A percentile compares a stretch with the other conserved stretches of the same genome.
Evolutionary conservation across 2,797 vertebrate species (phyloP).

Genomic region (Sebastes nivosus): DNA sequence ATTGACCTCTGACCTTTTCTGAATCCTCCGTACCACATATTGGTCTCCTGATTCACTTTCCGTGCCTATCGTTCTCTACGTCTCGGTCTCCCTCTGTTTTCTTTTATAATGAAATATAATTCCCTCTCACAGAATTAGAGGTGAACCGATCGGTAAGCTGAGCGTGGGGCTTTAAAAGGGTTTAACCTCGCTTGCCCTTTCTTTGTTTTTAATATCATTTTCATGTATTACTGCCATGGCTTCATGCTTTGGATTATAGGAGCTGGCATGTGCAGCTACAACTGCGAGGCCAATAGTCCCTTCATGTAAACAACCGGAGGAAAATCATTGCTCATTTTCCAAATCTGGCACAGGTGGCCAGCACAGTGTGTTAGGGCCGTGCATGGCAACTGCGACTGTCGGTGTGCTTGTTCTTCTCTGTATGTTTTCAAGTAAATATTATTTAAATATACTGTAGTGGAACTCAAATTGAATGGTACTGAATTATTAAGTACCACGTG

Average conservation of each 20-base stretch:
- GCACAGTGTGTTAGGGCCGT: not conserved
- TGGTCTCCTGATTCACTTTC: not conserved
- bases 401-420: not conserved
- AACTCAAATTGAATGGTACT: not conserved
- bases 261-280: slow-evolving; percentile 7
- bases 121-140: slow-evolving; percentile 7
- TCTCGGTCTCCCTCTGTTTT: not conserved
- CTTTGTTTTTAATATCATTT: slow-evolving; percentile 52
- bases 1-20: slow-evolving; percentile 33
- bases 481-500: not conserved
- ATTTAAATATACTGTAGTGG: not conserved
- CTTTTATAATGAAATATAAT: slow-evolving; percentile 21
- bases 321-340: slow-evolving; percentile 1
- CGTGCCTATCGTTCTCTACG: not conserved
- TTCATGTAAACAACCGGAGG: slow-evolving; percentile 18
- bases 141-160: slow-evolving; percentile 20
- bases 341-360: not conserved
- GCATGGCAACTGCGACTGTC: not conserved
- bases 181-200: slow-evolving; percentile 37
- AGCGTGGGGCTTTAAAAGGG: slow-evolving; percentile 21
- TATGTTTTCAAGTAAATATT: not conserved
- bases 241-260: slow-evolving; percentile 33
- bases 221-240: slow-evolving; percentile 8
- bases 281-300: not conserved
- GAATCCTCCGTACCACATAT: not conserved